These are phyloP conservation scores for Synchiropus splendidus DNA, from an alignment of 2,113 vertebrate genomes.

Conservation along the genomic window DNA sequence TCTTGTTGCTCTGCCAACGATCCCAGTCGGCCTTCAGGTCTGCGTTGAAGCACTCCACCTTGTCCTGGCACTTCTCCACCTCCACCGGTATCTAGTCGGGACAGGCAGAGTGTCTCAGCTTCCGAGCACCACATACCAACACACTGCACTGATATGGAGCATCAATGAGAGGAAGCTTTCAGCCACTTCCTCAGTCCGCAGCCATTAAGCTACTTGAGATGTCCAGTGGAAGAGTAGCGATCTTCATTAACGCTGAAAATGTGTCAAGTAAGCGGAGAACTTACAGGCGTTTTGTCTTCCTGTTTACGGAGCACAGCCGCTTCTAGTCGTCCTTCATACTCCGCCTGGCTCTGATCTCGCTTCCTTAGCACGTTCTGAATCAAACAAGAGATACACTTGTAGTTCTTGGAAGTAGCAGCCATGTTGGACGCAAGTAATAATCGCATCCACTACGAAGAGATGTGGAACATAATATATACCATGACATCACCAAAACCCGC, in stretches of 20 bases:
- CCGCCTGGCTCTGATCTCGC: constrained; percentile 91
- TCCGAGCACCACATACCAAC: too few species aligned
- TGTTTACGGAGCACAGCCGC: constrained; percentile 77
- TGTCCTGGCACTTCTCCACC: constrained; percentile 92
- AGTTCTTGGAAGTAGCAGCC: too few species aligned
- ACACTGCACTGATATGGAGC: not conserved
- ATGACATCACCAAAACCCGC: too few species aligned
- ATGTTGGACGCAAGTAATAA: too few species aligned
- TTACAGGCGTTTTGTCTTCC: constrained; percentile 86
- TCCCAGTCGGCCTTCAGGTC: constrained; percentile 98
- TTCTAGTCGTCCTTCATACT: constrained; percentile 92
- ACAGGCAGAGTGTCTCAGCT: constrained; percentile 19
- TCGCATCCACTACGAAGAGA: too few species aligned
- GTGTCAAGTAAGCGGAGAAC: constrained; percentile 11
- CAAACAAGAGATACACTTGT: constrained; percentile 8
- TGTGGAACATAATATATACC: too few species aligned
- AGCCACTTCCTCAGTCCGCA: not conserved
- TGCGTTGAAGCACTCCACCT: constrained; percentile 93
- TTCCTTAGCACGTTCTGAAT: constrained; percentile 87
- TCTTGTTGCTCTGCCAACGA: constrained; percentile 93
- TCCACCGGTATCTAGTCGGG: constrained; percentile 76
- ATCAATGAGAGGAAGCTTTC: not conserved
- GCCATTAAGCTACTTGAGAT: too few species aligned
- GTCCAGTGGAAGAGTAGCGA: too few species aligned
- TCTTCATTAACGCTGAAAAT: too few species aligned